phyloP scores from a whole-genome alignment of 1,140 invertebrate genomes.

The Zaprionus capensis region DNA sequence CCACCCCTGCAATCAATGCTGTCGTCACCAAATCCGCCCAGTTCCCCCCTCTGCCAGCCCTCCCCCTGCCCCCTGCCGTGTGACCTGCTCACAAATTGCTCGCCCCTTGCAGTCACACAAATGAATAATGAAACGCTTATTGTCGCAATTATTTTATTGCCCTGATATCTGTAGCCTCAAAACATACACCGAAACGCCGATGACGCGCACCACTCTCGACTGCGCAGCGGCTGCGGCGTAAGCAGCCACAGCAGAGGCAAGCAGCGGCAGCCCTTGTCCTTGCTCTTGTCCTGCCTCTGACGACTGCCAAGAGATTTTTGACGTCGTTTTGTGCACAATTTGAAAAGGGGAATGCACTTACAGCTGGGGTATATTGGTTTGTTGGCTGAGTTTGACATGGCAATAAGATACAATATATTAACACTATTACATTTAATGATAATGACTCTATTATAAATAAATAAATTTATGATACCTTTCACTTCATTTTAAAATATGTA shows the following conservation, averaged over 20 bases:
- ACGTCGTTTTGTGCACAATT: conserved; percentile 35
- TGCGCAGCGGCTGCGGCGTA: conserved; percentile 24
- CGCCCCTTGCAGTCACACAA: conserved; percentile 79
- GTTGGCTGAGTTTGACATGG: not conserved
- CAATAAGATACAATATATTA: no score
- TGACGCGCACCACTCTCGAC: conserved; percentile 20
- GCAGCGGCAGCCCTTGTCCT: conserved; percentile 37
- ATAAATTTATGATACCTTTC: no score
- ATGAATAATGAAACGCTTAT: conserved; percentile 82
- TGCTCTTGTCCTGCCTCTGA: conserved; percentile 34
- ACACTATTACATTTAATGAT: no score
- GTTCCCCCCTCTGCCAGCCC: not conserved
- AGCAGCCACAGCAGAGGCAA: conserved; percentile 9
- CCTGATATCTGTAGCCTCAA: conserved; percentile 80
- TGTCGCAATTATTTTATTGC: conserved; percentile 83
- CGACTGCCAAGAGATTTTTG: conserved; percentile 45
- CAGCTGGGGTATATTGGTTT: not conserved
- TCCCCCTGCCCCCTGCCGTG: not conserved
- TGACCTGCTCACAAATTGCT: conserved; percentile 77
- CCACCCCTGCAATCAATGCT: conserved; percentile 71
- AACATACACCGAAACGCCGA: conserved; percentile 66
- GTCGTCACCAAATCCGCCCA: conserved; percentile 37
- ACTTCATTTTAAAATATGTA: no score
- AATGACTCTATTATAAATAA: no score
- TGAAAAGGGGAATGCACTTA: conserved; percentile 3